These are phyloP conservation scores for Phylloscopus trochiloides DNA, from an alignment of 2,113 vertebrate species.

Conservation along the genomic window DNA sequence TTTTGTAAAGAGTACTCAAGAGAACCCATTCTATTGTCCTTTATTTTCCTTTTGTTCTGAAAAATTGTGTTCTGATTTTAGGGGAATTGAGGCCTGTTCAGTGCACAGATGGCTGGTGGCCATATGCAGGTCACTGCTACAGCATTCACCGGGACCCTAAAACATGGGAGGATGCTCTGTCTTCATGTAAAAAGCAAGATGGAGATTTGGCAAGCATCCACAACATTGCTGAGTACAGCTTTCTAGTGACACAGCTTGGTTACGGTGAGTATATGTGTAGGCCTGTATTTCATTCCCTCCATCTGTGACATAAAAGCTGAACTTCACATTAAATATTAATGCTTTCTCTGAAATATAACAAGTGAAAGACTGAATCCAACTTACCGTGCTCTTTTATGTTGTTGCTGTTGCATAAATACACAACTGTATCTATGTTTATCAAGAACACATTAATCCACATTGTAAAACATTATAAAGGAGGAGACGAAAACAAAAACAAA, in stretches of 20 bases:
- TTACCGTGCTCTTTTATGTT: neutral
- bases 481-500: neutral
- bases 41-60: neutral
- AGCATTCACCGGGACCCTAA: conserved; percentile 75
- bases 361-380: neutral
- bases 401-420: neutral
- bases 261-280: conserved; percentile 78
- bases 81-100: conserved; percentile 44
- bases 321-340: neutral
- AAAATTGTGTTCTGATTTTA: neutral
- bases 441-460: neutral
- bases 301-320: neutral
- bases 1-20: neutral
- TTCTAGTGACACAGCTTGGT: conserved; percentile 85
- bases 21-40: neutral
- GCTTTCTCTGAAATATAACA: neutral
- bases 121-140: conserved; percentile 86
- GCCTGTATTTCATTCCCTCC: neutral
- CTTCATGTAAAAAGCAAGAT: conserved; percentile 80
- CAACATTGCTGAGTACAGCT: conserved; percentile 87
- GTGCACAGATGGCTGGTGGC: conserved; percentile 83
- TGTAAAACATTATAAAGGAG: neutral
- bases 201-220: conserved; percentile 86
- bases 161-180: conserved; percentile 82
- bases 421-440: neutral